Conservation (phyloP, 2,797 vertebrate genomes). For the Aulostomus chinensis region DNA sequence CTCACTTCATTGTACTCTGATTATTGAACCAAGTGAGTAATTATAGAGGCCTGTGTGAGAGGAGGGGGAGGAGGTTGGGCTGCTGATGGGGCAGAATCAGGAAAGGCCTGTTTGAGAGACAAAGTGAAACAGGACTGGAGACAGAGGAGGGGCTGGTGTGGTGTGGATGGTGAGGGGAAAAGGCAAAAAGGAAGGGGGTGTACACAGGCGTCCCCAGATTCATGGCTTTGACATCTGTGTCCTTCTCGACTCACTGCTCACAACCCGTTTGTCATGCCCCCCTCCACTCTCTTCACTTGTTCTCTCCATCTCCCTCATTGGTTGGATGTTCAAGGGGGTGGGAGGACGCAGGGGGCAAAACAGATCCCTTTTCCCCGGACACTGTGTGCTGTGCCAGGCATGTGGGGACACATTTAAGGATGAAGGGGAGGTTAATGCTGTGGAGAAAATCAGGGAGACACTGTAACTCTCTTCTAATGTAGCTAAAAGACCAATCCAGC, state of each 20-base stretch:
- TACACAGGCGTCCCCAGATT: slow-evolving; percentile 77
- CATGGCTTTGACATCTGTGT: slow-evolving; percentile 95
- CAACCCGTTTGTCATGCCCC: slow-evolving; percentile 84
- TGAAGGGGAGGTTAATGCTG: slow-evolving; percentile 76
- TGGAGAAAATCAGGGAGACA: slow-evolving; percentile 61
- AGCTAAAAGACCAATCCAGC: slow-evolving; percentile 63
- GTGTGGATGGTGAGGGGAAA: slow-evolving; percentile 30
- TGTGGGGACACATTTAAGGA: slow-evolving; percentile 71
- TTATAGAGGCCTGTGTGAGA: slow-evolving; percentile 68
- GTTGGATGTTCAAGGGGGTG: slow-evolving; percentile 50
- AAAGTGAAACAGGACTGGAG: slow-evolving; percentile 25
- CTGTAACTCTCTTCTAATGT: slow-evolving; percentile 57
- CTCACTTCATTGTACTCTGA: slow-evolving; percentile 71
- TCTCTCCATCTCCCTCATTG: slow-evolving; percentile 67
- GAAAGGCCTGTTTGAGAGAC: slow-evolving; percentile 34
- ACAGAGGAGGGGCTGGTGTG: slow-evolving; percentile 19
- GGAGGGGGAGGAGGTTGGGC: slow-evolving; percentile 60
- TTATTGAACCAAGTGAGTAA: slow-evolving; percentile 77
- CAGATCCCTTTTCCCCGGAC: slow-evolving; percentile 78
- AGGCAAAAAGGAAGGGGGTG: slow-evolving; percentile 21
- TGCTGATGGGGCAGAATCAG: slow-evolving; percentile 82
- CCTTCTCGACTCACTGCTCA: slow-evolving; percentile 94
- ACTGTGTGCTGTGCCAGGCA: slow-evolving; percentile 71
- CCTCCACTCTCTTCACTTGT: slow-evolving; percentile 35
- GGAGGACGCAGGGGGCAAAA: slow-evolving; percentile 46